Evolutionary conservation across 2,888 invertebrate species (phyloP).

Genomic region (Andrena minutula): DNA sequence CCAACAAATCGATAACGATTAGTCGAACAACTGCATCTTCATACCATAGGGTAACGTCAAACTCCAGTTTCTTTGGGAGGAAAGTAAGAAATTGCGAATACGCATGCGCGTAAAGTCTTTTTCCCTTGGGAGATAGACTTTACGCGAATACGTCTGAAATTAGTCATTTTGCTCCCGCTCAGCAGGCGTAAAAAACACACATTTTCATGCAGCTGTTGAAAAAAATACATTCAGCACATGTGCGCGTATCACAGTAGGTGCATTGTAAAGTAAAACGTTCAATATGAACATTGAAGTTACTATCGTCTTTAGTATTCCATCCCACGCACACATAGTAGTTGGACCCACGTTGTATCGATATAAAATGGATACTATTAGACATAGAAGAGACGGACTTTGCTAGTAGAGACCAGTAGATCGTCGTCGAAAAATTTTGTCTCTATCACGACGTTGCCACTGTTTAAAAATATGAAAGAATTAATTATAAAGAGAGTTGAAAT

Average conservation of each 20-base stretch:
- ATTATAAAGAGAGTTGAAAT: conserved; percentile 10
- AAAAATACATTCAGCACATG: conserved; percentile 40
- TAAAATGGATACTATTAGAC: conserved; percentile 87
- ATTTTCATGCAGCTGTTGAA: too few relatives aligned
- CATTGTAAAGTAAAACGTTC: conserved; percentile 37
- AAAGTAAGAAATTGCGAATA: too few relatives aligned
- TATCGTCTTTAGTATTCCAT: conserved; percentile 20
- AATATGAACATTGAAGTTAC: conserved; percentile 43
- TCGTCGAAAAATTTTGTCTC: conserved; percentile 99
- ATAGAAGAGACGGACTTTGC: conserved; percentile 97
- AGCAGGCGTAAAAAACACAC: too few relatives aligned
- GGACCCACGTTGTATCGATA: conserved; percentile 55
- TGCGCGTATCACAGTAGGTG: conserved; percentile 44
- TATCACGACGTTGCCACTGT: conserved; percentile 97
- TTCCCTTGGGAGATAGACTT: too few relatives aligned
- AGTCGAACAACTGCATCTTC: too few relatives aligned
- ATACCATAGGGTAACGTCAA: too few relatives aligned
- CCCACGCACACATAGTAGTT: conserved; percentile 35
- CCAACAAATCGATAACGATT: too few relatives aligned
- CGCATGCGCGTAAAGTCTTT: too few relatives aligned
- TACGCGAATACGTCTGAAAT: too few relatives aligned
- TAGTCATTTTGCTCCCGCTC: too few relatives aligned
- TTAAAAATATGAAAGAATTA: conserved; percentile 80
- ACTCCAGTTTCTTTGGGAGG: too few relatives aligned
- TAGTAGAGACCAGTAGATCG: conserved; percentile 96